These are phyloP conservation scores for Ptilonorhynchus violaceus DNA, from an alignment of 2,113 vertebrate genomes.

Conservation along the genomic window DNA sequence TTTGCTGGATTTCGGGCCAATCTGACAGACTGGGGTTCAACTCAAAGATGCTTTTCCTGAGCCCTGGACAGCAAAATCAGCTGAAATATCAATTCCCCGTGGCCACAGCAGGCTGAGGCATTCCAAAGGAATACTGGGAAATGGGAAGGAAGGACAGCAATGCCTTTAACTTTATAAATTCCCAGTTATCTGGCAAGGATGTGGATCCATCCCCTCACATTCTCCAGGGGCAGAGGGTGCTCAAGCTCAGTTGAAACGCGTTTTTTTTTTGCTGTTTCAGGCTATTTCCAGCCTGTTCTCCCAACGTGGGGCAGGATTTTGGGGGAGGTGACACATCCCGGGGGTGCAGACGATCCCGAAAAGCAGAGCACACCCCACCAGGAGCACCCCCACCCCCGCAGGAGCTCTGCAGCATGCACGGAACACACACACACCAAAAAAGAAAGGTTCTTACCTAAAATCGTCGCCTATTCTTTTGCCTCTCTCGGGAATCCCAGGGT, in stretches of 20 bases:
- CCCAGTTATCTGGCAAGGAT: not conserved
- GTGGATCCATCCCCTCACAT: not conserved
- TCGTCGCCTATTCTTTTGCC: conserved; percentile 98
- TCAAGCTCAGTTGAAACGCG: not conserved
- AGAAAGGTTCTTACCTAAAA: conserved; percentile 85
- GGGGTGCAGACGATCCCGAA: not conserved
- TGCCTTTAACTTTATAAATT: not conserved
- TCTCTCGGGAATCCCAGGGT: conserved; percentile 95
- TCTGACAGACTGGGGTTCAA: not conserved
- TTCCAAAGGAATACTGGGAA: not conserved
- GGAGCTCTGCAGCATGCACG: not conserved
- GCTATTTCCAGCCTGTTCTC: fast-evolving
- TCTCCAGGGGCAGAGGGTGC: not conserved
- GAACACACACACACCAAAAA: not conserved
- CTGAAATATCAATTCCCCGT: conserved; percentile 26
- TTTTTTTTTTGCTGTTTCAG: not conserved
- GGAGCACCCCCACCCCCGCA: not conserved
- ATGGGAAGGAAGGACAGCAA: not conserved
- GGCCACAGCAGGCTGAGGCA: not conserved
- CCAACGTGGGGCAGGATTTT: not conserved
- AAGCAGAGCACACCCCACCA: not conserved
- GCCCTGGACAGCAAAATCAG: not conserved
- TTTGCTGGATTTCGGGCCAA: not conserved
- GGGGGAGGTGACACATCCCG: not conserved
- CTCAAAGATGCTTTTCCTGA: conserved; percentile 6